These are phyloP conservation scores for Sebastes oblongus DNA, from an alignment of 2,797 vertebrate genomes.

Conservation along the genomic window DNA sequence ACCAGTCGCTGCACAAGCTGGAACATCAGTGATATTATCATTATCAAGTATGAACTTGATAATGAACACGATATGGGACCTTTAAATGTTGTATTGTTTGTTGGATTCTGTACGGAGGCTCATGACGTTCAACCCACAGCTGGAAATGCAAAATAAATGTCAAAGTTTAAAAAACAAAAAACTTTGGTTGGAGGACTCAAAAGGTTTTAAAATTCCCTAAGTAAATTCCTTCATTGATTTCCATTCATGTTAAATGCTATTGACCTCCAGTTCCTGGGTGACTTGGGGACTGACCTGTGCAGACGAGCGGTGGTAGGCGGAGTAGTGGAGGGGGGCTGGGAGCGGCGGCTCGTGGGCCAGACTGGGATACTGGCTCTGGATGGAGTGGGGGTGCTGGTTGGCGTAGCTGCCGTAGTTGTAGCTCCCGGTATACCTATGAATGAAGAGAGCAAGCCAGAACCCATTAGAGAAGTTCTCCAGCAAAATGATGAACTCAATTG, in stretches of 20 bases:
- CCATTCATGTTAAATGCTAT: neutral
- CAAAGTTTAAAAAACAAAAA: too few species aligned
- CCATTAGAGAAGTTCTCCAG: neutral
- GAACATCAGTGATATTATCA: slow-evolving; percentile 17
- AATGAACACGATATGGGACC: too few species aligned
- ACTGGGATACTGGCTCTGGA: slow-evolving; percentile 96
- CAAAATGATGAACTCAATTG: neutral
- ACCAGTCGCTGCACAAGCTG: slow-evolving; percentile 58
- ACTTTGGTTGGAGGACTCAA: neutral
- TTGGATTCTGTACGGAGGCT: too few species aligned
- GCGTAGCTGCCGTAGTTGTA: slow-evolving; percentile 97
- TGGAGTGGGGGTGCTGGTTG: slow-evolving; percentile 94
- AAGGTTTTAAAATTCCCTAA: neutral
- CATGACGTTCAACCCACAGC: too few species aligned
- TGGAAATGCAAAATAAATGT: too few species aligned
- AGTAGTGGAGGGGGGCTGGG: slow-evolving; percentile 93
- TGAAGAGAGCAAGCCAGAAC: neutral
- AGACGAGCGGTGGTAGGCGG: slow-evolving; percentile 93
- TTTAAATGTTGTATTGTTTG: too few species aligned
- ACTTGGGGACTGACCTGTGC: slow-evolving; percentile 88
- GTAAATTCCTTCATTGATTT: neutral
- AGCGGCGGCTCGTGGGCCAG: slow-evolving; percentile 92
- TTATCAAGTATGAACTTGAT: too few species aligned
- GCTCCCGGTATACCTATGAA: slow-evolving; percentile 91
- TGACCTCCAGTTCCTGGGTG: neutral